Percentiles rank a stretch among this genome's conserved stretches.
Conservation (phyloP, 2,888 invertebrate species). For the Anoncus sp. region DNA sequence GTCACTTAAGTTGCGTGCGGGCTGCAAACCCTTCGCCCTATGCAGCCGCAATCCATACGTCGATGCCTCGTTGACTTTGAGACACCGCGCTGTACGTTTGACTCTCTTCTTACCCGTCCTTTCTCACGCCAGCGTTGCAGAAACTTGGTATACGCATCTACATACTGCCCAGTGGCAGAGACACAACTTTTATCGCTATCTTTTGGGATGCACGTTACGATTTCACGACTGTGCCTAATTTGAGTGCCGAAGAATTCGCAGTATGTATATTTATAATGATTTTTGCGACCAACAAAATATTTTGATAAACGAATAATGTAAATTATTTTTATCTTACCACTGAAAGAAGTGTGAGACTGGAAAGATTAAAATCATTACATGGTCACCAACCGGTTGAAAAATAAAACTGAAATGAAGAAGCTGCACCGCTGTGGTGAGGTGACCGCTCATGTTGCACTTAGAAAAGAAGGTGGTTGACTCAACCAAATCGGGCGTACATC, state of each 20-base stretch:
- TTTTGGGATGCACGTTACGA: constrained; percentile 20
- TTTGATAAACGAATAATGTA: not conserved
- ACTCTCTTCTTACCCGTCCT: constrained; percentile 22
- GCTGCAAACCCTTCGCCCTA: constrained; percentile 63
- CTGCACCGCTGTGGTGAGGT: too few relatives aligned
- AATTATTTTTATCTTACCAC: too few relatives aligned
- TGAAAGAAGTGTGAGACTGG: too few relatives aligned
- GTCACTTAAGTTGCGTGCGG: constrained; percentile 80
- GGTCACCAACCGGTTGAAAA: too few relatives aligned
- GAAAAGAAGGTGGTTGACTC: too few relatives aligned
- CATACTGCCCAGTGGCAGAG: constrained; percentile 25
- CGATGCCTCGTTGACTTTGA: constrained; percentile 57
- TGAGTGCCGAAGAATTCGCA: not conserved
- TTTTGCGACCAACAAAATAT: not conserved
- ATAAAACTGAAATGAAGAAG: too few relatives aligned
- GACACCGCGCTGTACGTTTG: constrained; percentile 21
- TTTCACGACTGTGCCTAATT: constrained; percentile 41
- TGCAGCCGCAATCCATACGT: constrained; percentile 51
- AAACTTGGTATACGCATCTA: constrained; percentile 13
- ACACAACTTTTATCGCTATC: constrained; percentile 29
- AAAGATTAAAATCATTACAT: too few relatives aligned
- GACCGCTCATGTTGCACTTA: too few relatives aligned
- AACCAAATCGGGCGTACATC: too few relatives aligned
- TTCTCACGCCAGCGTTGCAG: not conserved
- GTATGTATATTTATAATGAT: not conserved